Conservation (phyloP, 2,113 vertebrate genomes). For the rat (Rattus norvegicus) region DNA sequence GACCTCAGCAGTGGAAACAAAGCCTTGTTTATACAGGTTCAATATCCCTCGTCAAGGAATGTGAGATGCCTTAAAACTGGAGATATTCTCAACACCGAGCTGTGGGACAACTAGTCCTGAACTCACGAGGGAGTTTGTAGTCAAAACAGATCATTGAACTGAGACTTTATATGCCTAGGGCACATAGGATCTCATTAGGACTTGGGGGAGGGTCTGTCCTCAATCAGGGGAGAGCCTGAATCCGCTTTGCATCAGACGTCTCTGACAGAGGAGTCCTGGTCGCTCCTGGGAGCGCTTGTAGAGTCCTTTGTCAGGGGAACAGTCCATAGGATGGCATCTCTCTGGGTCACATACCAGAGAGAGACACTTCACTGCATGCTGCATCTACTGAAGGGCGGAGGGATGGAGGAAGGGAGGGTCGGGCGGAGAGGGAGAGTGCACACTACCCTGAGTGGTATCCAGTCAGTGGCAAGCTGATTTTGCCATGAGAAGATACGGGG, state of each 20-base stretch:
- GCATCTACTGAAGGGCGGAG: neutral
- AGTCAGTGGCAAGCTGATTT: neutral
- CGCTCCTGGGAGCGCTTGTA: neutral
- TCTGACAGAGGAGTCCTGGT: neutral
- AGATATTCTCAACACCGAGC: neutral
- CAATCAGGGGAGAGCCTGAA: neutral
- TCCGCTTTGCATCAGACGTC: neutral
- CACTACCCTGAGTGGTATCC: neutral
- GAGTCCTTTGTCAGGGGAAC: neutral
- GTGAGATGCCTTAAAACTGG: neutral
- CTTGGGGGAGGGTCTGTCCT: neutral
- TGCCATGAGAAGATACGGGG: neutral
- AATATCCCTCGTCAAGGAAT: neutral
- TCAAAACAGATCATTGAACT: neutral
- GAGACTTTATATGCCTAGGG: neutral
- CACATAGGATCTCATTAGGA: neutral
- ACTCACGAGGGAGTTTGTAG: neutral
- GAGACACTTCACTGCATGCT: neutral
- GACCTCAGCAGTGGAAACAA: neutral
- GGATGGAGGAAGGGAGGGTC: accelerated
- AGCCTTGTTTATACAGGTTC: neutral
- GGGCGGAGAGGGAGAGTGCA: neutral
- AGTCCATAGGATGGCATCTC: neutral
- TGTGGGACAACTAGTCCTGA: neutral
- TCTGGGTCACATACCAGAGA: neutral